Percentiles rank a stretch among this genome's conserved stretches.
These are phyloP conservation scores for Malacoraja senta DNA, from an alignment of 2,797 vertebrate genomes.

Conservation along the genomic window DNA sequence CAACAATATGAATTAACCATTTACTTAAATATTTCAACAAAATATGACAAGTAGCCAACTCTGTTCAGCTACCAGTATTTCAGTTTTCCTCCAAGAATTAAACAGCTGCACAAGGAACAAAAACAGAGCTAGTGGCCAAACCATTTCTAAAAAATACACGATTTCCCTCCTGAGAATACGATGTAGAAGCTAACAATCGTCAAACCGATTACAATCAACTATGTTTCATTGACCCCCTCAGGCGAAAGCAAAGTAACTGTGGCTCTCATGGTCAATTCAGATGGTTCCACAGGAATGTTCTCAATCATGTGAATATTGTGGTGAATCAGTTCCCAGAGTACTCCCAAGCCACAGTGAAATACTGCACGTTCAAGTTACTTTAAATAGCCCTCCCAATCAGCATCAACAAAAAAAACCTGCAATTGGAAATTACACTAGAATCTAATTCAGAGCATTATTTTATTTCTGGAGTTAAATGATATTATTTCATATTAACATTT, in stretches of 20 bases:
- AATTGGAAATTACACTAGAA: background rate
- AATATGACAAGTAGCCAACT: background rate
- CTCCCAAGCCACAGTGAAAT: background rate
- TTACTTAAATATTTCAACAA: background rate
- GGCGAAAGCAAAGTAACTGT: background rate
- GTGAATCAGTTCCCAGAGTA: slow-evolving; percentile 21
- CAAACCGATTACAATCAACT: background rate
- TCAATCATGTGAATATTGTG: background rate
- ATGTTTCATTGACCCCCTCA: background rate
- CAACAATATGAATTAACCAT: background rate
- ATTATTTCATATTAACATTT: background rate
- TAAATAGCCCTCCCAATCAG: background rate
- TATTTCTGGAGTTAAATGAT: background rate
- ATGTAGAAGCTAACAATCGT: background rate
- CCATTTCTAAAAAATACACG: background rate
- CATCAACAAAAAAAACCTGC: background rate
- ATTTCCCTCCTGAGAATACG: slow-evolving; percentile 5
- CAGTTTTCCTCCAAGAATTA: background rate
- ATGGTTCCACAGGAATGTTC: background rate
- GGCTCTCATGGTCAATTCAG: background rate
- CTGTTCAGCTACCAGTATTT: background rate
- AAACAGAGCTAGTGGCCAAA: slow-evolving; percentile 7
- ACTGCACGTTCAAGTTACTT: background rate
- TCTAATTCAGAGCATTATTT: too few relatives aligned
- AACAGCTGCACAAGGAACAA: slow-evolving; percentile 1